These are phyloP conservation scores for Tragelaphus oryx DNA, from an alignment of 2,797 vertebrate genomes.

Conservation along the genomic window DNA sequence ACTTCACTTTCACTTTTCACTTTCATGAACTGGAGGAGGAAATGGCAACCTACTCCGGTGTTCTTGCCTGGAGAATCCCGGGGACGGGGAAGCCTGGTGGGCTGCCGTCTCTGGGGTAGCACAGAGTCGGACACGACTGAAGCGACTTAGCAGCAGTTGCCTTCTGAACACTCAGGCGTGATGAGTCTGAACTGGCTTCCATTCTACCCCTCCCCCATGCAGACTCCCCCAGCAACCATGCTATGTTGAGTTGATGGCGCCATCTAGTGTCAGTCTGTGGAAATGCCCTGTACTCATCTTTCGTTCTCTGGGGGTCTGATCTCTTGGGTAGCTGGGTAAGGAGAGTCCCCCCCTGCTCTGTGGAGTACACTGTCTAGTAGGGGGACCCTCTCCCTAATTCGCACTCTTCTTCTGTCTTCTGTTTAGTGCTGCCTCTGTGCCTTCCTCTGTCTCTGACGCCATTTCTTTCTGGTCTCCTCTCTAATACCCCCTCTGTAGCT, in stretches of 20 bases:
- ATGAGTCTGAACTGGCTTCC: not conserved
- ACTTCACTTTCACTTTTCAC: too few relatives aligned
- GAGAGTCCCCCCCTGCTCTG: not conserved
- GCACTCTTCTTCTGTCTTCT: not conserved
- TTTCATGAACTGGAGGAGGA: too few relatives aligned
- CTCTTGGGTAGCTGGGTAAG: not conserved
- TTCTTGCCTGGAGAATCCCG: too few relatives aligned
- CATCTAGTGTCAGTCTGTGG: slow-evolving; percentile 63
- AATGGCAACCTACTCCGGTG: too few relatives aligned
- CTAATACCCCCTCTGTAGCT: not conserved
- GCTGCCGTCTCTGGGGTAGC: too few relatives aligned
- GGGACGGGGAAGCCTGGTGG: too few relatives aligned
- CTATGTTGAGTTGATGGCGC: slow-evolving; percentile 71
- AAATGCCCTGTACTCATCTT: not conserved
- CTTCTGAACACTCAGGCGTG: not conserved
- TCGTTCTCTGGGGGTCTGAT: not conserved
- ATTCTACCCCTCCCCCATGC: not conserved
- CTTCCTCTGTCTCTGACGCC: not conserved
- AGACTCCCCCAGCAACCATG: slow-evolving; percentile 59
- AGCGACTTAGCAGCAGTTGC: not conserved
- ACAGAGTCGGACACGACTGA: too few relatives aligned
- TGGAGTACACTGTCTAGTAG: not conserved
- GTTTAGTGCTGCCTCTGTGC: not conserved
- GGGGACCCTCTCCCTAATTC: not conserved
- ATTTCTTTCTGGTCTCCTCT: not conserved